phyloP scores from a whole-genome alignment of 1,140 invertebrate species.

The Brachystomella parvula region DNA sequence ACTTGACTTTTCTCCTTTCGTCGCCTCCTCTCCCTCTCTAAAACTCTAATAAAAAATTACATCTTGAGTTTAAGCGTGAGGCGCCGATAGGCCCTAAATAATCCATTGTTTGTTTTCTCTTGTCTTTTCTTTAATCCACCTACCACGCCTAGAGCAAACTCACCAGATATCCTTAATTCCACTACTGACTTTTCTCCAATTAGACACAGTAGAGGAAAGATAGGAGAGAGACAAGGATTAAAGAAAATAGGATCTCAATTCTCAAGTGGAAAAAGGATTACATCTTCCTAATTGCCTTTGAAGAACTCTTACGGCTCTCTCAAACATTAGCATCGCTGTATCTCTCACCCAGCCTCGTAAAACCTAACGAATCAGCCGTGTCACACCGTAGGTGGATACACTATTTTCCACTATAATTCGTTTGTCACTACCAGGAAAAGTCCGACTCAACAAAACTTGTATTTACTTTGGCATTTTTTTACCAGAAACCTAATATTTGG shows the following conservation, averaged over 20 bases:
- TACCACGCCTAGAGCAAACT: background rate
- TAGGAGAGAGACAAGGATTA: background rate
- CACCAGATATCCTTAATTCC: background rate
- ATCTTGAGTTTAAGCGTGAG: background rate
- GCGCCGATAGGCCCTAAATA: background rate
- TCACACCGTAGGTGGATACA: too few species aligned
- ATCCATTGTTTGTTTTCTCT: background rate
- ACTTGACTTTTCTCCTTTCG: background rate
- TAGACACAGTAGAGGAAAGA: background rate
- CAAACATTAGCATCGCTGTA: background rate
- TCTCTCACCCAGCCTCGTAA: background rate
- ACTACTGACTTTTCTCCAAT: background rate
- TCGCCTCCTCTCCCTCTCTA: background rate
- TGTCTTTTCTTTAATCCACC: background rate
- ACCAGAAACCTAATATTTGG: too few species aligned
- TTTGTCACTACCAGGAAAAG: too few species aligned
- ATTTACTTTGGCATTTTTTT: too few species aligned
- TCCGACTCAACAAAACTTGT: too few species aligned
- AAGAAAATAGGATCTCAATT: background rate
- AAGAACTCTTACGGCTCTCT: background rate
- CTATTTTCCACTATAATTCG: too few species aligned
- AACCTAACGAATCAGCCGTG: background rate
- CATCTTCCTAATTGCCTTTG: background rate
- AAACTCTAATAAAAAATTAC: background rate
- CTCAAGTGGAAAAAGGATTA: background rate